A percentile compares a stretch with the other conserved stretches of the same genome.
Evolutionary conservation across 2,888 invertebrate genomes (phyloP).

Genomic region (Drosophila greeni): DNA sequence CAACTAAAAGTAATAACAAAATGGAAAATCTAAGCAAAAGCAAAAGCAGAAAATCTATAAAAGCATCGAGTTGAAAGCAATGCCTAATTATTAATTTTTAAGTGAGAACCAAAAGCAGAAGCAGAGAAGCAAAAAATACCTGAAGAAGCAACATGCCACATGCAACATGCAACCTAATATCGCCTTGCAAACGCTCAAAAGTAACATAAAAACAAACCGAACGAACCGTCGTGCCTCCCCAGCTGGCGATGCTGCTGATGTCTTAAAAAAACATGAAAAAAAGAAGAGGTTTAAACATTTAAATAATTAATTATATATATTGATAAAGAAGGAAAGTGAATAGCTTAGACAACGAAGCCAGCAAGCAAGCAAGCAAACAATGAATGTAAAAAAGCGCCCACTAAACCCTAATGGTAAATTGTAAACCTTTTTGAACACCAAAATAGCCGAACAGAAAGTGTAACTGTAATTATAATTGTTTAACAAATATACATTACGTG

Average conservation of each 20-base stretch:
- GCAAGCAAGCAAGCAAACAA: slow-evolving; percentile 22
- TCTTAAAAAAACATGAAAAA: slow-evolving; percentile 17
- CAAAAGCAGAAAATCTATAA: slow-evolving; percentile 15
- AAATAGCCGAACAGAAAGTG: slow-evolving; percentile 38
- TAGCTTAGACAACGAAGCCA: slow-evolving; percentile 27
- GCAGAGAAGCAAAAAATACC: slow-evolving; percentile 17
- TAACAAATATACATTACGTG: slow-evolving; percentile 52
- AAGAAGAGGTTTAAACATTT: slow-evolving; percentile 9
- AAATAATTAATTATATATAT: slow-evolving; percentile 18
- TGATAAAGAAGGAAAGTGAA: slow-evolving; percentile 3
- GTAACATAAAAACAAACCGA: slow-evolving; percentile 29
- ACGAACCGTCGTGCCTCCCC: slow-evolving; percentile 45
- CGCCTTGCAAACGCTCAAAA: slow-evolving; percentile 54
- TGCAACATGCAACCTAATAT: slow-evolving; percentile 20
- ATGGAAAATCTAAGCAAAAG: slow-evolving; percentile 10
- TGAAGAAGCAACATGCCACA: slow-evolving; percentile 16
- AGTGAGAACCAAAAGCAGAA: slow-evolving; percentile 35
- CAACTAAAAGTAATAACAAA: slow-evolving; percentile 10
- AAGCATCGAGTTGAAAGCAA: slow-evolving; percentile 13
- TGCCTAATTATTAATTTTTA: slow-evolving; percentile 34
- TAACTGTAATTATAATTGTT: slow-evolving; percentile 54
- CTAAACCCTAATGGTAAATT: slow-evolving; percentile 30
- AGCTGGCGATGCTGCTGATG: slow-evolving; percentile 31
- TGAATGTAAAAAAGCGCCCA: slow-evolving; percentile 33
- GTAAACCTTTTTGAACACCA: slow-evolving; percentile 35